phyloP scores from a whole-genome alignment of 2,888 invertebrate species.

The Tinea semifulvella region DNA sequence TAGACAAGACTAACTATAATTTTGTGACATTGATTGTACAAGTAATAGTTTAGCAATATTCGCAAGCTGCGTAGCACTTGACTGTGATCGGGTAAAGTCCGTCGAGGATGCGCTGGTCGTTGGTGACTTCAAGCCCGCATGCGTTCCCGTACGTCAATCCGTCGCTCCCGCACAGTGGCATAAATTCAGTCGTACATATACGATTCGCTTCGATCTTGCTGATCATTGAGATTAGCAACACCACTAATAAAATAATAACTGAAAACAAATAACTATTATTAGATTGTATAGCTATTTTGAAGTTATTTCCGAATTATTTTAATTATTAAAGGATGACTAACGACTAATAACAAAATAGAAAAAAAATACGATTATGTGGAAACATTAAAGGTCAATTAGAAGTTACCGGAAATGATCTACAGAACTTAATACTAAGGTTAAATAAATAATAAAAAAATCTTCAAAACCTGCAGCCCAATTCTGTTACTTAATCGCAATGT shows the following conservation, averaged over 20 bases:
- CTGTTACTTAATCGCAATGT: too few relatives aligned
- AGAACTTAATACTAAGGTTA: too few relatives aligned
- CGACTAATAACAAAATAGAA: too few relatives aligned
- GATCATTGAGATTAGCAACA: not conserved
- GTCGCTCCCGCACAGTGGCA: conserved; percentile 16
- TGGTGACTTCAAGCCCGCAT: conserved; percentile 14
- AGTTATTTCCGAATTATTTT: too few relatives aligned
- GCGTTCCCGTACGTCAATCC: conserved; percentile 14
- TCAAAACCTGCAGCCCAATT: too few relatives aligned
- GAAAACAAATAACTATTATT: not conserved
- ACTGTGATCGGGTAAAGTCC: not conserved
- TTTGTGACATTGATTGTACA: not conserved
- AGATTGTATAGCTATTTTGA: too few relatives aligned
- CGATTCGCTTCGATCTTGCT: conserved; percentile 16
- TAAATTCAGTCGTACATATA: conserved; percentile 14
- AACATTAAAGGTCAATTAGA: too few relatives aligned
- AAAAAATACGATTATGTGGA: too few relatives aligned
- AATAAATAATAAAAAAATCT: too few relatives aligned
- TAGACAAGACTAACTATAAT: too few relatives aligned
- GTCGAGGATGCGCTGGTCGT: not conserved
- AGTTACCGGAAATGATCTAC: too few relatives aligned
- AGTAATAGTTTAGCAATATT: not conserved
- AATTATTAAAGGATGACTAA: too few relatives aligned
- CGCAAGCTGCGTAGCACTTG: conserved; percentile 4
- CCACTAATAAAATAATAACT: not conserved